These are phyloP conservation scores for Cephus pygmeus DNA, from an alignment of 2,888 invertebrate species.

Conservation along the genomic window DNA sequence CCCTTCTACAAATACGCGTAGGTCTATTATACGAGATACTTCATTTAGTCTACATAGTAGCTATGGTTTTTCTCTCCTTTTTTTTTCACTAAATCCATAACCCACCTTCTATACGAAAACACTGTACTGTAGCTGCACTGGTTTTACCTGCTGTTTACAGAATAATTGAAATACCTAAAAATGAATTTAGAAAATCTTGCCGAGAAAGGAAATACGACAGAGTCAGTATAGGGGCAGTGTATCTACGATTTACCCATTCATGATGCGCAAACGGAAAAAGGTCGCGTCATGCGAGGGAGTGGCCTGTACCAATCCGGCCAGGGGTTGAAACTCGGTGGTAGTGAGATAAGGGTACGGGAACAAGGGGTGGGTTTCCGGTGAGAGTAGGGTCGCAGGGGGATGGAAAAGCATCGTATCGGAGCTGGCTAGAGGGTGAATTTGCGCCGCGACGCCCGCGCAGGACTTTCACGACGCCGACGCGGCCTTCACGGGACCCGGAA, in stretches of 20 bases:
- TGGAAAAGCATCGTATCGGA: conserved; percentile 33
- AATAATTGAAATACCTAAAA: too few species aligned
- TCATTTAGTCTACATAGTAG: too few species aligned
- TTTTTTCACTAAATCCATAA: too few species aligned
- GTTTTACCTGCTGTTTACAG: too few species aligned
- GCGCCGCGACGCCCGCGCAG: conserved; percentile 50
- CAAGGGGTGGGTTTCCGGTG: not conserved
- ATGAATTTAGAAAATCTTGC: too few species aligned
- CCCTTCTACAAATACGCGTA: too few species aligned
- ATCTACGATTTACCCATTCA: conserved; percentile 2
- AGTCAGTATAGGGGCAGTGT: too few species aligned
- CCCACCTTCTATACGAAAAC: too few species aligned
- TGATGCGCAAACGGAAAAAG: conserved; percentile 2
- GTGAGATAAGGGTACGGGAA: not conserved
- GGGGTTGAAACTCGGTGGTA: not conserved
- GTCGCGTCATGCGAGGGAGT: conserved; percentile 3
- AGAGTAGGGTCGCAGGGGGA: conserved; percentile 16
- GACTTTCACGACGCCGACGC: conserved; percentile 55
- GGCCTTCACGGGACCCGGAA: conserved; percentile 42
- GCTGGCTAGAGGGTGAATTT: conserved; percentile 44
- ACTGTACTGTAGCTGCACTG: too few species aligned
- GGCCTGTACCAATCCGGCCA: conserved; percentile 1
- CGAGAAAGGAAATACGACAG: too few species aligned
- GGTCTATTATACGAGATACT: too few species aligned
- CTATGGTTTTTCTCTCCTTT: too few species aligned